phyloP scores from a whole-genome alignment of 1,140 invertebrate species.

The Philopotamus ludificatus region DNA sequence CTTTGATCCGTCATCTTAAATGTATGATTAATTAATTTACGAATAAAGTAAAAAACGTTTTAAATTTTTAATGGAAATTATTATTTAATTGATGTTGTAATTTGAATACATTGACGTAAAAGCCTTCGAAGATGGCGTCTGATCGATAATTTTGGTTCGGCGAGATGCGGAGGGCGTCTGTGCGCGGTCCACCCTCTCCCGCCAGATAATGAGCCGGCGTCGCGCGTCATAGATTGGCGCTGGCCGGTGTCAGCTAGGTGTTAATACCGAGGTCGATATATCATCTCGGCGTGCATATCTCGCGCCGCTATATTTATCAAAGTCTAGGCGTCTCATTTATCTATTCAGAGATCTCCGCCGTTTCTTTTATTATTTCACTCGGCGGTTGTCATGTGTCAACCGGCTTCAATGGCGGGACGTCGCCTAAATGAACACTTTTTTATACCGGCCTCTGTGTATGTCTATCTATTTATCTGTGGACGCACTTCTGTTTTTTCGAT shows the following conservation, averaged over 20 bases:
- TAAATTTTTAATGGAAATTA: no score
- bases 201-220: no score
- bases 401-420: constrained; percentile 32
- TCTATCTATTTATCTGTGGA: neutral
- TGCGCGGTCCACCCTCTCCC: no score
- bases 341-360: constrained; percentile 34
- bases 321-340: constrained; percentile 31
- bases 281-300: constrained; percentile 27
- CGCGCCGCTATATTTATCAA: constrained; percentile 30
- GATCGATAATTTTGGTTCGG: no score
- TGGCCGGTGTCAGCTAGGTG: neutral
- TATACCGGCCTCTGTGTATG: neutral
- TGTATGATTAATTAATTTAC: no score
- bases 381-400: constrained; percentile 36
- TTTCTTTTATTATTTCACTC: constrained; percentile 40
- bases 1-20: no score
- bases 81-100: no score
- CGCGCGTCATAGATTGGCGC: neutral
- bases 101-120: no score
- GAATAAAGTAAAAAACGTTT: no score
- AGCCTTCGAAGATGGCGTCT: no score
- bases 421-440: constrained; percentile 33
- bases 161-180: no score
- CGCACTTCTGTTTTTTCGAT: constrained; percentile 7
- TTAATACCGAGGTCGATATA: constrained; percentile 28